Conservation (phyloP, 2,797 vertebrate genomes). For the Alectoris magna region DNA sequence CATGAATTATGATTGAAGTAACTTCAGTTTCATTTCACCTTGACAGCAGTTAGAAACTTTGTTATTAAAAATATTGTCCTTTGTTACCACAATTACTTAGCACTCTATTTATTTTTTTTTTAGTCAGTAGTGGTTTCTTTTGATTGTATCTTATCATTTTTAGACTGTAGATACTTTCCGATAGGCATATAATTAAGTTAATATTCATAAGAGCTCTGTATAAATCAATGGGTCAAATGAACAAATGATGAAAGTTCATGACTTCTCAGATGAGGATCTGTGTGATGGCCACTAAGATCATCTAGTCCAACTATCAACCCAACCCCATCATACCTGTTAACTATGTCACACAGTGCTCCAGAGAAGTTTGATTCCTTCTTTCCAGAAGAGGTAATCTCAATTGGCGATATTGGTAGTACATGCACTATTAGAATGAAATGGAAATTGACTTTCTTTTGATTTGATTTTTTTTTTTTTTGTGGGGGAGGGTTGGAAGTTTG, state of each 20-base stretch:
- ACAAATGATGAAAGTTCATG: not conserved
- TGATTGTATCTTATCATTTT: not conserved
- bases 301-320: too few relatives aligned
- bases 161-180: not conserved
- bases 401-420: not conserved
- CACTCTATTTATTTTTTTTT: not conserved
- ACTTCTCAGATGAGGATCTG: not conserved
- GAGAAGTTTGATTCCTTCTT: not conserved
- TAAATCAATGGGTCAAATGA: not conserved
- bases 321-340: too few relatives aligned
- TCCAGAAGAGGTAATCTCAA: not conserved
- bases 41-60: not conserved
- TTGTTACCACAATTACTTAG: not conserved
- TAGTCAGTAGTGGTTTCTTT: not conserved
- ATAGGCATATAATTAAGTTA: not conserved
- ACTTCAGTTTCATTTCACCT: not conserved
- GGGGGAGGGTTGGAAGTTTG: not conserved
- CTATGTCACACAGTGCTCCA: too few relatives aligned
- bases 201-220: too few relatives aligned
- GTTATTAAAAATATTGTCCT: not conserved
- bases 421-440: not conserved
- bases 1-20: not conserved
- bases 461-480: not conserved
- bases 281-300: not conserved
- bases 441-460: not conserved